Percentiles rank a stretch among this genome's conserved stretches.
Evolutionary conservation across 2,797 vertebrate species (phyloP).

Genomic region (Lerista edwardsae): DNA sequence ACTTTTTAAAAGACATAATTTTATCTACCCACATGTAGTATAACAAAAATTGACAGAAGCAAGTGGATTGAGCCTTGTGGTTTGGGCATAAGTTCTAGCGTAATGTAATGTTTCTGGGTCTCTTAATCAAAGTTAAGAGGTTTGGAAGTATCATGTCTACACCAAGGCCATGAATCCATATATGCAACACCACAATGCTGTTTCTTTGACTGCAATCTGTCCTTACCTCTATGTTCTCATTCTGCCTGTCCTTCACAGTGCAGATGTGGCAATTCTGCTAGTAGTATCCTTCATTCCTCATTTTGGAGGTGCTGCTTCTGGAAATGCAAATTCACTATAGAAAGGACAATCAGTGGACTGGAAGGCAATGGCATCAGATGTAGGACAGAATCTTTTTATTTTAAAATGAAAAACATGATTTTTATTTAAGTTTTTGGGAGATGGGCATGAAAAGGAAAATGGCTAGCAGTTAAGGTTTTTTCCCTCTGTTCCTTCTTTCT

Average conservation of each 20-base stretch:
- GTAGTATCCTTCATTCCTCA: background rate
- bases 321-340: background rate
- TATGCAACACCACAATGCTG: background rate
- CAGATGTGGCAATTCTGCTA: slow-evolving; percentile 15
- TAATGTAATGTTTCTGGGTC: slow-evolving; percentile 15
- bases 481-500: background rate
- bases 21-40: slow-evolving; percentile 26
- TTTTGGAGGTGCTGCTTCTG: slow-evolving; percentile 35
- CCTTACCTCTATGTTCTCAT: slow-evolving; percentile 3
- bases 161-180: slow-evolving; percentile 16
- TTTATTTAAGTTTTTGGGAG: background rate
- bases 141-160: background rate
- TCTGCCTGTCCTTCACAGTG: slow-evolving; percentile 29
- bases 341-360: background rate
- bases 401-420: background rate
- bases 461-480: background rate
- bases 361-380: background rate
- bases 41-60: slow-evolving; percentile 17
- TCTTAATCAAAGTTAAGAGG: background rate
- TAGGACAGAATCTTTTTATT: slow-evolving; percentile 10
- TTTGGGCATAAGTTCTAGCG: slow-evolving; percentile 16
- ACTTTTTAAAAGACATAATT: slow-evolving; percentile 9
- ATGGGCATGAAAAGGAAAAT: slow-evolving; percentile 13
- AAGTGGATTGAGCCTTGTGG: slow-evolving; percentile 2
- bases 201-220: slow-evolving; percentile 6